A percentile compares a stretch with the other conserved stretches of the same genome.
phyloP scores from a whole-genome alignment of 2,888 invertebrate genomes.

The Andrena bucephala region DNA sequence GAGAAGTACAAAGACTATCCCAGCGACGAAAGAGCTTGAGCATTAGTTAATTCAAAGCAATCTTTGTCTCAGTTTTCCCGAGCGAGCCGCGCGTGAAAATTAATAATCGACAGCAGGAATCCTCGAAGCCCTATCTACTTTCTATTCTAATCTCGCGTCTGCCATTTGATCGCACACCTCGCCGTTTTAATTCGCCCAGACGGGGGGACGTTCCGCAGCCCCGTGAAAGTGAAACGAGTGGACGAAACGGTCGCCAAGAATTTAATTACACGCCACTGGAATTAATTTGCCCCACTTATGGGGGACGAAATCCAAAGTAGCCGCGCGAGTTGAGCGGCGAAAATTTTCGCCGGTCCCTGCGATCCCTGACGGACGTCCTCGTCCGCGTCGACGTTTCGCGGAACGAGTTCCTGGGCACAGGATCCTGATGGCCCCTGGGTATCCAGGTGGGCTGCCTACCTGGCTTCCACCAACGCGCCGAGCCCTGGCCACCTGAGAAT shows the following conservation, averaged over 20 bases:
- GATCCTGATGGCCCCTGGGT: conserved; percentile 59
- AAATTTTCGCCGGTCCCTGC: conserved; percentile 24
- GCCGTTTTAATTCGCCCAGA: no score
- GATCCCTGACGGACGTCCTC: conserved; percentile 35
- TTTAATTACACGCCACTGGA: conserved; percentile 32
- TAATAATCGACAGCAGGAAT: conserved; percentile 4
- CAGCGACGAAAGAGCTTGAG: conserved; percentile 30
- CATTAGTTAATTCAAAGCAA: conserved; percentile 52
- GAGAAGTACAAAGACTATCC: conserved; percentile 36
- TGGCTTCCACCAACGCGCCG: conserved; percentile 61
- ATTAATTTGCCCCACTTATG: conserved; percentile 19
- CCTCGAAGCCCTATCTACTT: not conserved
- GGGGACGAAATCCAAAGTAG: conserved; percentile 22
- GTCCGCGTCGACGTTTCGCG: conserved; percentile 52
- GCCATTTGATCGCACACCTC: no score
- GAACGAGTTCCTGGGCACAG: conserved; percentile 53
- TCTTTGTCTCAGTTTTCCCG: conserved; percentile 19
- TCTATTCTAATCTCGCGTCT: not conserved
- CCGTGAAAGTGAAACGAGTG: not conserved
- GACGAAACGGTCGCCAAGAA: conserved; percentile 14
- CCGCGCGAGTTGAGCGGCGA: not conserved
- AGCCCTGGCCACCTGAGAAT: conserved; percentile 78
- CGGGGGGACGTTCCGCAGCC: not conserved
- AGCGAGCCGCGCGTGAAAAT: conserved; percentile 22
- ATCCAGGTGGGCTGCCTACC: conserved; percentile 60